phyloP scores from a whole-genome alignment of 1,140 invertebrate genomes.

The Hermetia illucens region DNA sequence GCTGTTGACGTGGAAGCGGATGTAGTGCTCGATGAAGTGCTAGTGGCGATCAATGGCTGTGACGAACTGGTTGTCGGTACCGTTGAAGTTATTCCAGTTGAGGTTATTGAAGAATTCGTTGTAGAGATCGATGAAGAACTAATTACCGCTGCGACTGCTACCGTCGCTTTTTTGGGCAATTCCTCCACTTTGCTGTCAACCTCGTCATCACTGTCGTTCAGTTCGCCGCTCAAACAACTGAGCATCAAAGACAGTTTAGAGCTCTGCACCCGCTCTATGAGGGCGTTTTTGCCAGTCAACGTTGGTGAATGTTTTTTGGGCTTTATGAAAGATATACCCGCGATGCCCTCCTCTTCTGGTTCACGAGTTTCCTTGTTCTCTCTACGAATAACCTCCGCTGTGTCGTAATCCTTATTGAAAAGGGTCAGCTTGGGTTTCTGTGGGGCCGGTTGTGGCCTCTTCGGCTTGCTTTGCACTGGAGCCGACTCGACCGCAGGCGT shows the following conservation, averaged over 20 bases:
- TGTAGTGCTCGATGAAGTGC: not conserved
- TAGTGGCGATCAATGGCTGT: not conserved
- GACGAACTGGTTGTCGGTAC: not conserved
- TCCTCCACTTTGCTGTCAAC: not conserved
- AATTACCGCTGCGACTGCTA: not conserved
- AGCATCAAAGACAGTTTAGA: constrained; percentile 25
- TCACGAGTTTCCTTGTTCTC: constrained; percentile 2
- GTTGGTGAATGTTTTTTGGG: constrained; percentile 16
- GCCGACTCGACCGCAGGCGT: constrained; percentile 9
- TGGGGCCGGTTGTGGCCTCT: no score
- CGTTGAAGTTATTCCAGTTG: not conserved
- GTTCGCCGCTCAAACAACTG: constrained; percentile 22
- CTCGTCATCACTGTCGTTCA: constrained; percentile 14
- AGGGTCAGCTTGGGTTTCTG: constrained; percentile 23
- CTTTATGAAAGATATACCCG: constrained; percentile 25
- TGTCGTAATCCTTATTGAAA: constrained; percentile 17
- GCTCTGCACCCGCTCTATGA: constrained; percentile 23
- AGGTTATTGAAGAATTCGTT: not conserved
- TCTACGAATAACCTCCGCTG: not conserved
- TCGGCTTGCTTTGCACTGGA: constrained; percentile 9
- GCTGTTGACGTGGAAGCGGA: not conserved
- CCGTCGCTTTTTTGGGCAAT: not conserved
- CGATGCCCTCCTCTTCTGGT: constrained; percentile 5
- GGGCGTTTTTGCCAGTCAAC: constrained; percentile 7
- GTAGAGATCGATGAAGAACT: not conserved